These are phyloP conservation scores for Henicopernis longicauda DNA, from an alignment of 2,113 vertebrate species.

Conservation along the genomic window DNA sequence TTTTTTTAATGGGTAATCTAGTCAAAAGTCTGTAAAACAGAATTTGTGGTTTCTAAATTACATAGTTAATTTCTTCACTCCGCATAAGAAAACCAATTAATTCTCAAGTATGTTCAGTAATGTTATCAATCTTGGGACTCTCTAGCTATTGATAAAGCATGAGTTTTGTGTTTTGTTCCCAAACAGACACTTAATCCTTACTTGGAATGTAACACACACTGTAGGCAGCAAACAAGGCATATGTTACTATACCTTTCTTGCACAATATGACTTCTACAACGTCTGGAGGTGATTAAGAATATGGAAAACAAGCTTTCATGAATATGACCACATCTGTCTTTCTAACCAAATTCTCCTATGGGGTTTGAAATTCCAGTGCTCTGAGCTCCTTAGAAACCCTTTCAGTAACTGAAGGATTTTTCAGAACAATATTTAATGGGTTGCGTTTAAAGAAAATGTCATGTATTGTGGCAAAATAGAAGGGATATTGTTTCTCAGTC, in stretches of 20 bases:
- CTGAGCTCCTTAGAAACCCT: constrained; percentile 22
- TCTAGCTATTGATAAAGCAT: background rate
- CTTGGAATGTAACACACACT: background rate
- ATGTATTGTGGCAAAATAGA: background rate
- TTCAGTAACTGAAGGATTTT: constrained; percentile 20
- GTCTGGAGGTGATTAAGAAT: constrained; percentile 50
- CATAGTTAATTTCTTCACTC: background rate
- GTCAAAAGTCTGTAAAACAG: background rate
- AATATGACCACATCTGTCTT: constrained; percentile 42
- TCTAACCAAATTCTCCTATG: background rate
- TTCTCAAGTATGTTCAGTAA: background rate
- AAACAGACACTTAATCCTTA: background rate
- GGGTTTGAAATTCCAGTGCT: constrained; percentile 41
- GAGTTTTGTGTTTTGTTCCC: background rate
- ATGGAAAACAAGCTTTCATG: constrained; percentile 22
- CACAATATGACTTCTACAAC: background rate
- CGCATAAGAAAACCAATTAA: background rate
- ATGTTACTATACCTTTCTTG: background rate
- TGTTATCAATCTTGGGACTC: background rate
- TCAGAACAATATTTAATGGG: background rate
- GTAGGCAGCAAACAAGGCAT: background rate
- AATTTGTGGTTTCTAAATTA: background rate
- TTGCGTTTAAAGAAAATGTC: background rate
- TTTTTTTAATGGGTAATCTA: background rate
- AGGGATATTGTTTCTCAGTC: background rate